Conservation (phyloP, 2,888 invertebrate genomes). For the Litoditis marina region DNA sequence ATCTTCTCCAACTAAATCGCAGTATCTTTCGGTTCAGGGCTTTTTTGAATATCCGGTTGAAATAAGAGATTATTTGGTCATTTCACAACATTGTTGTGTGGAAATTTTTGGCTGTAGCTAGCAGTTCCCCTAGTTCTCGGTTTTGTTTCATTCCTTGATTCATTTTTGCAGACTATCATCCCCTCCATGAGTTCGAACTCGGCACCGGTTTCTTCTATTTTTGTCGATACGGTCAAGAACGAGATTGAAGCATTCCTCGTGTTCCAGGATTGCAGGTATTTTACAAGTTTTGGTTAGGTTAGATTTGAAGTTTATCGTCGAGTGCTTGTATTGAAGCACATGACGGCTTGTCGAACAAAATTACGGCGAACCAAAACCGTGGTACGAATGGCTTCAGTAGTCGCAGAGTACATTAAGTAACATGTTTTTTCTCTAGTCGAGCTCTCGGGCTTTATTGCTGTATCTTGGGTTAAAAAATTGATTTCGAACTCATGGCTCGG, state of each 20-base stretch:
- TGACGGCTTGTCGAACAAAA: no score
- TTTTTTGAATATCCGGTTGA: neutral
- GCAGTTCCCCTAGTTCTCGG: no score
- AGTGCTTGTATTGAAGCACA: no score
- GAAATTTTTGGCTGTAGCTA: no score
- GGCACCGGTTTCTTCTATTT: neutral
- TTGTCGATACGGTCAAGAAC: conserved; percentile 6
- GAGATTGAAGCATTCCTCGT: conserved; percentile 28
- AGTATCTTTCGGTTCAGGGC: neutral
- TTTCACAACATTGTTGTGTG: neutral
- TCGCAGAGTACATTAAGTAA: conserved; percentile 39
- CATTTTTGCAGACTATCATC: conserved; percentile 1
- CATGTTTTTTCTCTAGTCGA: no score
- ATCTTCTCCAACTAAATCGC: neutral
- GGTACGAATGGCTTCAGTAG: no score
- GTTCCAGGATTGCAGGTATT: conserved; percentile 38
- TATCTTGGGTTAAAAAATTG: no score
- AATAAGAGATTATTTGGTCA: neutral
- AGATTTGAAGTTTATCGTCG: no score
- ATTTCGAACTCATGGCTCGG: no score
- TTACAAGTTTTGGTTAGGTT: no score
- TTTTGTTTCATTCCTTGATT: neutral
- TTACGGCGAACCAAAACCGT: no score
- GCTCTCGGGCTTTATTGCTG: no score
- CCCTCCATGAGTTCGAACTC: neutral